phyloP scores from a whole-genome alignment of 2,797 vertebrate species.

The Sphaeramia orbicularis region DNA sequence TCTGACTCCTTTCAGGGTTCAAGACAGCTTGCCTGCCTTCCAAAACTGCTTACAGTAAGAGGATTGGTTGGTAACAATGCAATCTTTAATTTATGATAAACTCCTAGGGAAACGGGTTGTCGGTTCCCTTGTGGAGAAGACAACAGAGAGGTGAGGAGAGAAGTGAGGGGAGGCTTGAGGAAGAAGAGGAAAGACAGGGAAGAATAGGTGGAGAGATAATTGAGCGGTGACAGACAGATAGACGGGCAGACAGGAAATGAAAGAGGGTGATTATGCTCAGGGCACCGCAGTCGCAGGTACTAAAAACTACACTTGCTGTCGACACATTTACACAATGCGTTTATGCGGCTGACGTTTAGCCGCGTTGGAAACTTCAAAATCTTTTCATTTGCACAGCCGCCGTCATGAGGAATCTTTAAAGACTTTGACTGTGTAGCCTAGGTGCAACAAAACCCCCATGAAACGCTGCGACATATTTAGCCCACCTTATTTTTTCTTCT shows the following conservation, averaged over 20 bases:
- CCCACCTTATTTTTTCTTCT: constrained; percentile 39
- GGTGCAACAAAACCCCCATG: constrained; percentile 56
- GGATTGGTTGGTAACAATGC: constrained; percentile 88
- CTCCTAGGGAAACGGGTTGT: constrained; percentile 74
- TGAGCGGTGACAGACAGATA: constrained; percentile 66
- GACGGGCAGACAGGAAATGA: constrained; percentile 60
- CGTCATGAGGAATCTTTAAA: constrained; percentile 57
- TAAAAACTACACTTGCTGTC: constrained; percentile 59
- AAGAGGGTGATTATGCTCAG: constrained; percentile 67
- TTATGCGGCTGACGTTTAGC: constrained; percentile 65
- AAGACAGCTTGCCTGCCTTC: constrained; percentile 78
- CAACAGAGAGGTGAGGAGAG: constrained; percentile 63
- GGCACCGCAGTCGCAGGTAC: constrained; percentile 52
- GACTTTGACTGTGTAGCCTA: constrained; percentile 48
- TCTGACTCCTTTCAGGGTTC: constrained; percentile 78
- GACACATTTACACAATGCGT: constrained; percentile 68
- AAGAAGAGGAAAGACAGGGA: constrained; percentile 23
- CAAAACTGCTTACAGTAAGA: constrained; percentile 88
- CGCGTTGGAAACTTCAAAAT: constrained; percentile 65
- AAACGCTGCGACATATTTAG: constrained; percentile 58
- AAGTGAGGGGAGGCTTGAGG: constrained; percentile 47
- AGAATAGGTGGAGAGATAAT: constrained; percentile 63
- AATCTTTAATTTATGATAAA: constrained; percentile 89
- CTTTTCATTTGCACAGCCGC: constrained; percentile 45
- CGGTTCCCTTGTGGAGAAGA: constrained; percentile 67